phyloP scores from a whole-genome alignment of 2,797 vertebrate species.

The Eupleurogrammus muticus region DNA sequence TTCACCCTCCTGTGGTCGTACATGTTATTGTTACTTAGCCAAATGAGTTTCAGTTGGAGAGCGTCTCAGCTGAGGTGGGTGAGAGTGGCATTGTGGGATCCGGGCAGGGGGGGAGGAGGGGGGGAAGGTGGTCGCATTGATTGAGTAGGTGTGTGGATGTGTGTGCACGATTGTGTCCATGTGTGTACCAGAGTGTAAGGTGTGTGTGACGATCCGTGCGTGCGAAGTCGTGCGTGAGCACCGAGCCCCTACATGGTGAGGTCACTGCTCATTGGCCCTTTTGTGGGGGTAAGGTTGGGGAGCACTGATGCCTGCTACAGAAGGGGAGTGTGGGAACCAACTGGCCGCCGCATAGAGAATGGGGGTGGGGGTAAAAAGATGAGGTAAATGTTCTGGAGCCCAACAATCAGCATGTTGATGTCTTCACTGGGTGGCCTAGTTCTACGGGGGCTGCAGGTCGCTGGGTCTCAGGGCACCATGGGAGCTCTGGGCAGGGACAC shows the following conservation, averaged over 20 bases:
- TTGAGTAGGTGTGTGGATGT: conserved; percentile 33
- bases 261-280: conserved; percentile 70
- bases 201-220: conserved; percentile 44
- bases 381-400: conserved; percentile 72
- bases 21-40: conserved; percentile 3
- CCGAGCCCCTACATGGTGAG: conserved; percentile 50
- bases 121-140: conserved; percentile 2
- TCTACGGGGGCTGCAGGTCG: conserved; percentile 51
- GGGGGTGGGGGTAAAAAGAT: conserved; percentile 66
- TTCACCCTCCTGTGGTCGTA: conserved; percentile 8
- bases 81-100: conserved; percentile 29
- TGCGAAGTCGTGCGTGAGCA: conserved; percentile 51
- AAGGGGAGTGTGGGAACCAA: conserved; percentile 77
- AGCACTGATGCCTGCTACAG: conserved; percentile 65
- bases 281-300: conserved; percentile 66
- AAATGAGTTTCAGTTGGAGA: conserved; percentile 7
- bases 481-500: conserved; percentile 39
- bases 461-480: conserved; percentile 46
- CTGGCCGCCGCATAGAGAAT: conserved; percentile 47
- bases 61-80: conserved; percentile 13
- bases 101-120: neutral
- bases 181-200: conserved; percentile 28
- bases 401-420: conserved; percentile 76
- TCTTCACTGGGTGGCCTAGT: conserved; percentile 76
- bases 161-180: conserved; percentile 10